Conservation (phyloP, 1,140 invertebrate genomes). For the Popillia japonica region DNA sequence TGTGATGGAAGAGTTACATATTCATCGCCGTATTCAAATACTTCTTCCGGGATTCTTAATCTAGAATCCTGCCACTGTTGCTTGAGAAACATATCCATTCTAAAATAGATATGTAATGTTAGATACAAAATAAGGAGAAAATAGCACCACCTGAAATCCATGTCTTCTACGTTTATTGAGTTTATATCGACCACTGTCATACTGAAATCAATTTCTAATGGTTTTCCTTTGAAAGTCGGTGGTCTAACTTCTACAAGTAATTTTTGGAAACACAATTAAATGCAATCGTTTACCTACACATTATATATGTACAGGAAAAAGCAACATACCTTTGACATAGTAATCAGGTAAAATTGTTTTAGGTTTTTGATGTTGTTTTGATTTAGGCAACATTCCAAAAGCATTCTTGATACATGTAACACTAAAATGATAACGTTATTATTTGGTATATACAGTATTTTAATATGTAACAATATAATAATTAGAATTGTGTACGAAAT, state of each 20-base stretch:
- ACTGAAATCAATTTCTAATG: conserved; percentile 77
- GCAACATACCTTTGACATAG: conserved; percentile 55
- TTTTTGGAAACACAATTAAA: neutral
- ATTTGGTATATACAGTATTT: neutral
- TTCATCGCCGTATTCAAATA: conserved; percentile 80
- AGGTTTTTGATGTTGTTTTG: conserved; percentile 43
- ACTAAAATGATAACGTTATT: neutral
- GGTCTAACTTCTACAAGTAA: conserved; percentile 73
- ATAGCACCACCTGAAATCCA: conserved; percentile 77
- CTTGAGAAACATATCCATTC: conserved; percentile 85
- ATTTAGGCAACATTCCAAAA: conserved; percentile 31
- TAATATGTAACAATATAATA: no score
- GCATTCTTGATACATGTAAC: neutral
- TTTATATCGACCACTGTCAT: conserved; percentile 85
- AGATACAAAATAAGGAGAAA: neutral
- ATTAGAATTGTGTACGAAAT: no score
- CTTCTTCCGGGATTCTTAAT: conserved; percentile 74
- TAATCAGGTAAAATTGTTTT: conserved; percentile 55
- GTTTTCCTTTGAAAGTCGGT: conserved; percentile 71
- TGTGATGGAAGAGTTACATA: conserved; percentile 79
- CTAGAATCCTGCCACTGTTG: conserved; percentile 82
- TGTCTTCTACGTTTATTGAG: conserved; percentile 86
- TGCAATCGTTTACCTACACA: neutral
- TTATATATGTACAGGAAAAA: neutral
- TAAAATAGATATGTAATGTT: conserved; percentile 54